Conservation (phyloP, 2,888 invertebrate species). For the Pseudeuparius sepicola region DNA sequence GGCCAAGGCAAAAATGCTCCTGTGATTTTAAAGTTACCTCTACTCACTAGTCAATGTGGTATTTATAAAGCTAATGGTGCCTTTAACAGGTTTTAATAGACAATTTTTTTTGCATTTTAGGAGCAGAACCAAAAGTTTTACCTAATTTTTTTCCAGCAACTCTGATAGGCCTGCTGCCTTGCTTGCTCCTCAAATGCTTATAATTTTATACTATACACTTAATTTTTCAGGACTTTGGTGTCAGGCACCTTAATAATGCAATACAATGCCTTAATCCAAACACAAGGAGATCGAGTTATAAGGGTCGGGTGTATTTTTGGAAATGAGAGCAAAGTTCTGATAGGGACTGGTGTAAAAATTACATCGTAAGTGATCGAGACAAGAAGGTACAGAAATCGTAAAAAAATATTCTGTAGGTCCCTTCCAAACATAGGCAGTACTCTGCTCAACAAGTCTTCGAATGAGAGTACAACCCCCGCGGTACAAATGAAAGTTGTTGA, state of each 20-base stretch:
- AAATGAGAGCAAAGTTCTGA: slow-evolving; percentile 41
- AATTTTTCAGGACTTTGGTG: slow-evolving; percentile 56
- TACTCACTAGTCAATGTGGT: slow-evolving; percentile 47
- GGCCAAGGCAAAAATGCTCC: slow-evolving; percentile 41
- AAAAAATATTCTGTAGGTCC: slow-evolving; percentile 30
- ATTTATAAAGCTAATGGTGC: slow-evolving; percentile 46
- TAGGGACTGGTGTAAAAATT: slow-evolving; percentile 49
- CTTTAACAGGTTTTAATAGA: slow-evolving; percentile 44
- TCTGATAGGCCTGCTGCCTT: too few relatives aligned
- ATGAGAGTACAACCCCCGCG: slow-evolving; percentile 38
- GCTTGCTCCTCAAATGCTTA: too few relatives aligned
- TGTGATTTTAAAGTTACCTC: slow-evolving; percentile 49
- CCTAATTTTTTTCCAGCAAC: too few relatives aligned
- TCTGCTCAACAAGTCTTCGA: slow-evolving; percentile 39
- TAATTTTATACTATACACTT: neutral
- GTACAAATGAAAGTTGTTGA: slow-evolving; percentile 52
- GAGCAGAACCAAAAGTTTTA: too few relatives aligned
- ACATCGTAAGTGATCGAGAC: slow-evolving; percentile 38
- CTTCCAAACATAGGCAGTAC: slow-evolving; percentile 41
- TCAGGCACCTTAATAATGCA: slow-evolving; percentile 71
- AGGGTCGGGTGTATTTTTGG: slow-evolving; percentile 68
- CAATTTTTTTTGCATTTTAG: neutral
- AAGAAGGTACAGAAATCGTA: slow-evolving; percentile 2
- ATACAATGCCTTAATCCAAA: slow-evolving; percentile 75
- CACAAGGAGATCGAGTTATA: slow-evolving; percentile 72